phyloP scores from a whole-genome alignment of 2,113 vertebrate genomes.

The Galemys pyrenaicus region DNA sequence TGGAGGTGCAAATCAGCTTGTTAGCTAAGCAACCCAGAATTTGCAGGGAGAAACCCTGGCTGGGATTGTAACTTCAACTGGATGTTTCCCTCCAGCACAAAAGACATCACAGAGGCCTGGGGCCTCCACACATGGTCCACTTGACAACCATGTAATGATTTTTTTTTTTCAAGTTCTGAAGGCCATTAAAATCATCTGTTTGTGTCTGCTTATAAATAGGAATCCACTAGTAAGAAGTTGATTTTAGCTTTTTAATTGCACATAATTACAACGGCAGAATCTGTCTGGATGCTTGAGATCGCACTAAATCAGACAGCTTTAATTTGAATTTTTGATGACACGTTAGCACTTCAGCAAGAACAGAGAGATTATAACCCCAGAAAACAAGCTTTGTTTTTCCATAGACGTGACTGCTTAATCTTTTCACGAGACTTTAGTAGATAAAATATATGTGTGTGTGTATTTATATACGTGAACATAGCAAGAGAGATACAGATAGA shows the following conservation, averaged over 20 bases:
- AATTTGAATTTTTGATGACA: conserved; percentile 69
- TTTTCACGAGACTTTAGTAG: conserved; percentile 41
- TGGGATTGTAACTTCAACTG: neutral
- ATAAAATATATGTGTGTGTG: neutral
- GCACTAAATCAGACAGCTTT: conserved; percentile 72
- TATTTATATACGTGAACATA: neutral
- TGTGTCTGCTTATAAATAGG: conserved; percentile 40
- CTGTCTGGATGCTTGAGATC: conserved; percentile 58
- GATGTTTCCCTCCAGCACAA: neutral
- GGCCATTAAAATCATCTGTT: conserved; percentile 56
- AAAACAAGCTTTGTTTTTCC: conserved; percentile 70
- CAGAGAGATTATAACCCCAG: conserved; percentile 68
- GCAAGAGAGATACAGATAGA: conserved; percentile 50
- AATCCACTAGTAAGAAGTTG: conserved; percentile 56
- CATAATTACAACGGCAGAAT: conserved; percentile 61
- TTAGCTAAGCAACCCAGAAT: conserved; percentile 42
- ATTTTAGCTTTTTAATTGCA: conserved; percentile 70
- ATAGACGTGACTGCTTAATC: conserved; percentile 45
- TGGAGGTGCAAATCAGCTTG: neutral
- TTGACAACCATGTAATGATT: neutral
- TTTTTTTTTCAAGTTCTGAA: conserved; percentile 52
- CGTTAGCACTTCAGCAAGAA: conserved; percentile 63
- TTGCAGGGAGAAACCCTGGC: conserved; percentile 37
- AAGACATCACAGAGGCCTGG: neutral
- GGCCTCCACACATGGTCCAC: neutral